These are phyloP conservation scores for Ceratothoa steindachneri DNA, from an alignment of 2,888 invertebrate genomes.

Conservation along the genomic window DNA sequence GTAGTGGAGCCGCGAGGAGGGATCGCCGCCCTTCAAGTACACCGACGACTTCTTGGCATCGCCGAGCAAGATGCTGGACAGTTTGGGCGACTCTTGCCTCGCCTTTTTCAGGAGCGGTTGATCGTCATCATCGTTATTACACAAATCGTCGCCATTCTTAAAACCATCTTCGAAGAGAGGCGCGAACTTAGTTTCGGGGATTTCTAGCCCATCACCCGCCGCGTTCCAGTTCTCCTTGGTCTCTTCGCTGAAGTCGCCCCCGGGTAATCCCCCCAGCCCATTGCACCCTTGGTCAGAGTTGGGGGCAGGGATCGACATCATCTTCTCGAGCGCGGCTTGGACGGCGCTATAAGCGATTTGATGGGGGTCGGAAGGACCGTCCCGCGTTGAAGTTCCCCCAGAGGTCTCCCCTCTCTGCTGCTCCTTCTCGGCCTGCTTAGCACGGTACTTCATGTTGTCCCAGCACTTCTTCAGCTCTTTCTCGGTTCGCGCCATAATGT, in stretches of 20 bases:
- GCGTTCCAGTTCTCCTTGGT: background rate
- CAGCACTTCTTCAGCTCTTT: constrained; percentile 45
- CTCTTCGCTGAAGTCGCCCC: background rate
- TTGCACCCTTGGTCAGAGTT: too few relatives aligned
- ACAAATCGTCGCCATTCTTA: too few relatives aligned
- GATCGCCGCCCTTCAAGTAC: background rate
- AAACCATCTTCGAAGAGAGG: too few relatives aligned
- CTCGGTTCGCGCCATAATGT: constrained; percentile 42
- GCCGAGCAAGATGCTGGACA: constrained; percentile 40
- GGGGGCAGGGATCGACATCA: background rate
- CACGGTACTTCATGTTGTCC: constrained; percentile 47
- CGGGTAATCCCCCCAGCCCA: too few relatives aligned
- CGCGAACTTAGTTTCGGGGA: too few relatives aligned
- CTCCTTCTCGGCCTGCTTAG: constrained; percentile 45
- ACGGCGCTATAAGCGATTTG: constrained; percentile 2
- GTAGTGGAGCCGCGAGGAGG: constrained; percentile 17
- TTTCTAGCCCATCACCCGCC: background rate
- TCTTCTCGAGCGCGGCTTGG: background rate
- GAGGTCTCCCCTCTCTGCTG: constrained; percentile 20
- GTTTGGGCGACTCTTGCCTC: constrained; percentile 42
- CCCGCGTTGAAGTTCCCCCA: background rate
- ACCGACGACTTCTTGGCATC: constrained; percentile 29
- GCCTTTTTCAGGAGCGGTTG: constrained; percentile 40
- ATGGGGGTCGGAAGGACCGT: background rate
- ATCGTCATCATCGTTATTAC: constrained; percentile 24